Conservation (phyloP, 2,113 vertebrate genomes). For the Lagopus leucura region DNA sequence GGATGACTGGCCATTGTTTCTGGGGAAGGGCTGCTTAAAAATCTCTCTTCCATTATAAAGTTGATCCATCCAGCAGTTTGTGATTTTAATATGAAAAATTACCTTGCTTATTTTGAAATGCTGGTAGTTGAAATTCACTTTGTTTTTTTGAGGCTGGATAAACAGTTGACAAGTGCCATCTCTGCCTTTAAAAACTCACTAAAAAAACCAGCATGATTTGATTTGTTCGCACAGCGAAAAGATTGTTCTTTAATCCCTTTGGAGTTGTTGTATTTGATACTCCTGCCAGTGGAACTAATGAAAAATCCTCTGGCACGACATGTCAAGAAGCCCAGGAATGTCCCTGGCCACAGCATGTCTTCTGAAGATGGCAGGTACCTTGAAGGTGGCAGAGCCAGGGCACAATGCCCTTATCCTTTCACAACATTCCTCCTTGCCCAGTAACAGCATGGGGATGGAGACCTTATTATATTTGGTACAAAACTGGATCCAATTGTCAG, state of each 20-base stretch:
- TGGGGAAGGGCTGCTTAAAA: background rate
- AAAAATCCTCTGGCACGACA: constrained; percentile 38
- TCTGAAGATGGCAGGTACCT: background rate
- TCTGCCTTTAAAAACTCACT: constrained; percentile 31
- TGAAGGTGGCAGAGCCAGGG: background rate
- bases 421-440: background rate
- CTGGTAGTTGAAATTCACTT: background rate
- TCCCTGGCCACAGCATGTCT: accelerated
- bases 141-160: background rate
- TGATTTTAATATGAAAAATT: background rate
- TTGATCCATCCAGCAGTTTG: background rate
- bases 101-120: background rate
- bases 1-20: background rate
- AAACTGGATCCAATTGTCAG: background rate
- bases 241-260: constrained; percentile 51
- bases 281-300: constrained; percentile 47
- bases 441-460: background rate
- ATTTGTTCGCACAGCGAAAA: constrained; percentile 13
- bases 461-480: background rate
- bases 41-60: background rate
- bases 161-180: constrained; percentile 27
- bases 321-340: background rate
- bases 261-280: constrained; percentile 38
- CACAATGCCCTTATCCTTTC: background rate
- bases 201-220: constrained; percentile 23